Percentiles rank a stretch among this genome's conserved stretches.
These are phyloP conservation scores for Chanos chanos DNA, from an alignment of 2,797 vertebrate genomes.

Conservation along the genomic window DNA sequence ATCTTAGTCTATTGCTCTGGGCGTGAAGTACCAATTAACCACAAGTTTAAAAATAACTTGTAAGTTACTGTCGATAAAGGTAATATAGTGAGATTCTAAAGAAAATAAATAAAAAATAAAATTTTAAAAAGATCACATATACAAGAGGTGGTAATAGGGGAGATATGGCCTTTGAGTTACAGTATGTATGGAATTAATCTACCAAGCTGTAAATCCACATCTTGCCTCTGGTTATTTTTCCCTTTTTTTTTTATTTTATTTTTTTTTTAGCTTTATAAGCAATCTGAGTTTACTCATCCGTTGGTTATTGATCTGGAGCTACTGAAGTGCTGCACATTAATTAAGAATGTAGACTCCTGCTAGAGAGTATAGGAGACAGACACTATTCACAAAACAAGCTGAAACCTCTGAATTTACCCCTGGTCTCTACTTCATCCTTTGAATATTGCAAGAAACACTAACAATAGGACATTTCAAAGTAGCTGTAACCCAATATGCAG, in stretches of 20 bases:
- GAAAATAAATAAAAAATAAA: not conserved
- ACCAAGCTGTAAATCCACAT: not conserved
- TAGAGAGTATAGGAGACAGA: slow-evolving; percentile 11
- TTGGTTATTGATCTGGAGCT: slow-evolving; percentile 40
- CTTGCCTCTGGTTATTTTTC: not conserved
- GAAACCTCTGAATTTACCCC: slow-evolving; percentile 4
- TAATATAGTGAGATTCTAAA: no score
- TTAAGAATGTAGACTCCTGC: slow-evolving; percentile 34
- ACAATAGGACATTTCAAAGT: no score
- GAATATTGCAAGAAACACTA: no score
- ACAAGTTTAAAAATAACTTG: no score
- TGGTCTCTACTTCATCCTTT: slow-evolving; percentile 1
- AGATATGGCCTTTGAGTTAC: no score
- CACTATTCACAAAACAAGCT: slow-evolving; percentile 17
- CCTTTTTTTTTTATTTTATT: not conserved
- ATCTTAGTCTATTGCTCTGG: no score
- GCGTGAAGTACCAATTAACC: no score
- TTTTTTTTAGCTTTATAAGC: slow-evolving; percentile 24
- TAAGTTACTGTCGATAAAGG: no score
- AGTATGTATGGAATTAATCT: no score
- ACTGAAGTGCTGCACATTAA: slow-evolving; percentile 31
- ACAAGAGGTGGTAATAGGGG: no score
- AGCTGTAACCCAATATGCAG: no score
- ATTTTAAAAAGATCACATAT: no score
- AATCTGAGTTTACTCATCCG: slow-evolving; percentile 28